Conservation (phyloP, 2,797 vertebrate genomes). For the Pygocentrus nattereri region DNA sequence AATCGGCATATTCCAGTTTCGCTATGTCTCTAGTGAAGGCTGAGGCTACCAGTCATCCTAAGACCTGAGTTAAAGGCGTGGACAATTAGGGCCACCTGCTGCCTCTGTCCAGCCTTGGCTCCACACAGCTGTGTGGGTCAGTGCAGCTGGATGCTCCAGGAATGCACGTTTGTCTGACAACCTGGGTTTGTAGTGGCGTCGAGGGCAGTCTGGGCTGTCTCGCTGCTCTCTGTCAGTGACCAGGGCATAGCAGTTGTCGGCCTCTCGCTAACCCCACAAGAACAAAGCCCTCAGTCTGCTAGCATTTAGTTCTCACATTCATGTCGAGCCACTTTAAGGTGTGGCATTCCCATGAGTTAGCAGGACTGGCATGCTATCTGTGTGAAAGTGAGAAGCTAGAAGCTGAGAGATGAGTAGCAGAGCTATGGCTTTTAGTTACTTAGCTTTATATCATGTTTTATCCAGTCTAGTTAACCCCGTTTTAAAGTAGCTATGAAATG, state of each 20-base stretch:
- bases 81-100: conserved; percentile 68
- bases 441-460: too few relatives aligned
- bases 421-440: too few relatives aligned
- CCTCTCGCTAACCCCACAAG: conserved; percentile 30
- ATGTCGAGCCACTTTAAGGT: conserved; percentile 25
- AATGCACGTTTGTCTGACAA: conserved; percentile 69
- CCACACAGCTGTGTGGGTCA: conserved; percentile 67
- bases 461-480: too few relatives aligned
- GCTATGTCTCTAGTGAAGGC: too few relatives aligned
- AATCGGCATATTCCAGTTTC: too few relatives aligned
- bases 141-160: conserved; percentile 73
- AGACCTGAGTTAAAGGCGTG: conserved; percentile 36
- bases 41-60: not conserved
- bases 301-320: conserved; percentile 24
- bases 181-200: conserved; percentile 65
- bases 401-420: not conserved
- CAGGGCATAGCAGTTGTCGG: conserved; percentile 75
- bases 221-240: conserved; percentile 59
- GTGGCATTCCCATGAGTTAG: conserved; percentile 16
- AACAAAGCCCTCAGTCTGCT: conserved; percentile 42
- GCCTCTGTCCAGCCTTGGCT: conserved; percentile 31
- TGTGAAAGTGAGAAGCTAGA: not conserved
- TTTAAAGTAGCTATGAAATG: too few relatives aligned
- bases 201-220: conserved; percentile 56
- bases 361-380: not conserved